These are phyloP conservation scores for Climacteris rufus DNA, from an alignment of 2,113 vertebrate genomes.

Conservation along the genomic window DNA sequence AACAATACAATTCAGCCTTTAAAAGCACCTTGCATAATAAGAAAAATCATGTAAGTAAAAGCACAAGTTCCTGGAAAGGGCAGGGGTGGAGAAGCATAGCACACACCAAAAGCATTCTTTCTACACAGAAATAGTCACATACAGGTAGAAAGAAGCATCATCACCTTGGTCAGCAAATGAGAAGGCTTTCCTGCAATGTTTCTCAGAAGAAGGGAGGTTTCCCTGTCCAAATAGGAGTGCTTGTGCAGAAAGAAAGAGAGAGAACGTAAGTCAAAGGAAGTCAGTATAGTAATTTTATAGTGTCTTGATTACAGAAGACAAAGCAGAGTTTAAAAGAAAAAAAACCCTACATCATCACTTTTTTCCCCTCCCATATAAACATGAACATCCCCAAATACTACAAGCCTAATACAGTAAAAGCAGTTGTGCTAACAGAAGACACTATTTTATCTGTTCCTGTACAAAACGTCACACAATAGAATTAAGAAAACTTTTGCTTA, in stretches of 20 bases:
- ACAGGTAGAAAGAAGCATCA: conserved; percentile 73
- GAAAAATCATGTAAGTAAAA: conserved; percentile 27
- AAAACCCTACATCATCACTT: background rate
- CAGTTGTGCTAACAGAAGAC: background rate
- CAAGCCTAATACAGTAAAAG: background rate
- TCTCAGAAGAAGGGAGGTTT: conserved; percentile 99
- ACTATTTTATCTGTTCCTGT: background rate
- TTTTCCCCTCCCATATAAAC: background rate
- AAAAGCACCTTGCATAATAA: conserved; percentile 10
- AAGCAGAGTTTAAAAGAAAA: conserved; percentile 28
- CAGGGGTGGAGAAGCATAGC: background rate
- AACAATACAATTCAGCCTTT: conserved; percentile 3
- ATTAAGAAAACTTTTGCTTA: conserved; percentile 34
- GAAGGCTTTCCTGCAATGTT: conserved; percentile 99
- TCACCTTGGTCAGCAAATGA: conserved; percentile 99
- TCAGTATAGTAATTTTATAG: conserved; percentile 79
- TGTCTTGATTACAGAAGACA: conserved; percentile 54
- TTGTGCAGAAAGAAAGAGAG: conserved; percentile 81
- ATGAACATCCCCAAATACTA: background rate
- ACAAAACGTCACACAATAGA: background rate
- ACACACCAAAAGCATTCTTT: conserved; percentile 47
- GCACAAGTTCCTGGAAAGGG: background rate
- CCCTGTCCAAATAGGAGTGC: conserved; percentile 99
- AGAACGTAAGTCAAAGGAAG: conserved; percentile 81
- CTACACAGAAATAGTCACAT: conserved; percentile 68